A percentile compares a stretch with the other conserved stretches of the same genome.
Evolutionary conservation across 2,888 invertebrate species (phyloP).

Genomic region (Agrochola lychnidis): DNA sequence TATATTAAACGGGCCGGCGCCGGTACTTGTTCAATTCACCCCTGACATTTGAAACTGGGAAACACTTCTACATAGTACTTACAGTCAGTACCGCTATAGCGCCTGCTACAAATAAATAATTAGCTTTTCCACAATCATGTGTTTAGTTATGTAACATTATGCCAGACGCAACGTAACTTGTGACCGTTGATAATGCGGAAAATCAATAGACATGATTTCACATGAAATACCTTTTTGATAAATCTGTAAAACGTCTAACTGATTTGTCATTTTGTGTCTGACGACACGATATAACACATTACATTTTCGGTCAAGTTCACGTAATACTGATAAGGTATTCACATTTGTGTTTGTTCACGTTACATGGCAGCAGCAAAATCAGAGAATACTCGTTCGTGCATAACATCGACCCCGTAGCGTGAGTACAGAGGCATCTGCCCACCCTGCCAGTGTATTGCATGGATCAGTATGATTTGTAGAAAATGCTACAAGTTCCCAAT

Average conservation of each 20-base stretch:
- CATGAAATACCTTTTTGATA: slow-evolving; percentile 39
- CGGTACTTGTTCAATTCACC: slow-evolving; percentile 79
- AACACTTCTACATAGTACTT: slow-evolving; percentile 21
- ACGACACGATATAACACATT: neutral
- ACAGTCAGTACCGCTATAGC: slow-evolving; percentile 7
- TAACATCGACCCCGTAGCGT: slow-evolving; percentile 87
- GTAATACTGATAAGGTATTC: slow-evolving; percentile 66
- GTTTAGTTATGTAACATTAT: slow-evolving; percentile 51
- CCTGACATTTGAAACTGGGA: slow-evolving; percentile 75
- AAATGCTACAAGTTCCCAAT: slow-evolving; percentile 17
- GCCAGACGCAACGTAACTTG: slow-evolving; percentile 33
- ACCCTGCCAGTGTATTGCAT: slow-evolving; percentile 67
- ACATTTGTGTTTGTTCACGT: slow-evolving; percentile 71
- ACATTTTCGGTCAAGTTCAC: slow-evolving; percentile 56
- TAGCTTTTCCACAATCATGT: slow-evolving; percentile 28
- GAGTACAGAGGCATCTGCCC: slow-evolving; percentile 76
- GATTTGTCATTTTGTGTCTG: slow-evolving; percentile 23
- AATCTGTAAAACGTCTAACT: slow-evolving; percentile 15
- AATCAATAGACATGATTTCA: slow-evolving; percentile 36
- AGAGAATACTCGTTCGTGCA: slow-evolving; percentile 88
- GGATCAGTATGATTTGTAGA: slow-evolving; percentile 41
- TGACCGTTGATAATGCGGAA: slow-evolving; percentile 35
- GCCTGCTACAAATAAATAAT: slow-evolving; percentile 26
- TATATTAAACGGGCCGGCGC: slow-evolving; percentile 81
- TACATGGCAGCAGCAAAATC: slow-evolving; percentile 80